Evolutionary conservation across 2,888 invertebrate genomes (phyloP), one percentile per base, ranked within the genome.

Genomic region (Drosophila nr. fundita): DNA sequence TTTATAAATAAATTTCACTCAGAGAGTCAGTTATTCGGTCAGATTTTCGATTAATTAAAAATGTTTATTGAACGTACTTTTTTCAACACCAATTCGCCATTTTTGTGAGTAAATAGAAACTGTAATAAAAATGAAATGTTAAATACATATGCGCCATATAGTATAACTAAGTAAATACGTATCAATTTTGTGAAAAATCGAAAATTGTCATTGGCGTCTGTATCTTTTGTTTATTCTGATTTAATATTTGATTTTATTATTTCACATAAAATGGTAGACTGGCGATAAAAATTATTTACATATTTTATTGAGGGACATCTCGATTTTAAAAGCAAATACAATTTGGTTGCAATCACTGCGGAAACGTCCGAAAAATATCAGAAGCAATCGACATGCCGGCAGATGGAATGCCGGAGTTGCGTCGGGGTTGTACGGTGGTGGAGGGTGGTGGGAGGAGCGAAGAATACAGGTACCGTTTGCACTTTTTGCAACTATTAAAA

Each of bases 401-500:
- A 57, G 15, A 40, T 38, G 29, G n/a, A 45, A 29, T 45, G 45
- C 1, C 32, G 53, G 42, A 8, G 24, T 13, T 13, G 30, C 30
- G n/a, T 5, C 11, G 36, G 24, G 32, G n/a, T 15, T 42, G n/a
- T 8, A 24, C 1, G 49, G 24, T 49, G 45, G 1, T 11, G 53
- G 42, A 5, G 10, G 10, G n/a, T 8, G n/a, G 32, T 8, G 36
- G n/a, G n/a, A 36, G 8, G 11, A 27, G 24, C 2, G 34, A 15
- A 15, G 30, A 21, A n/a, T 29, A 27, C 50, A 61, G 64, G 52
- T 66, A 53, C 48, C 59, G 34, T 64, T 68, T 73, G 68, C 68
- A 78, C 68, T 68, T 75, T 70, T 83, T 68, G 59, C 30, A 54
- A 65, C 68, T 86, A 88, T 86, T 86, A 83, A 86, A 88, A 86